Conservation (phyloP, 2,113 vertebrate species). For the Ptilorrhoa leucosticta region DNA sequence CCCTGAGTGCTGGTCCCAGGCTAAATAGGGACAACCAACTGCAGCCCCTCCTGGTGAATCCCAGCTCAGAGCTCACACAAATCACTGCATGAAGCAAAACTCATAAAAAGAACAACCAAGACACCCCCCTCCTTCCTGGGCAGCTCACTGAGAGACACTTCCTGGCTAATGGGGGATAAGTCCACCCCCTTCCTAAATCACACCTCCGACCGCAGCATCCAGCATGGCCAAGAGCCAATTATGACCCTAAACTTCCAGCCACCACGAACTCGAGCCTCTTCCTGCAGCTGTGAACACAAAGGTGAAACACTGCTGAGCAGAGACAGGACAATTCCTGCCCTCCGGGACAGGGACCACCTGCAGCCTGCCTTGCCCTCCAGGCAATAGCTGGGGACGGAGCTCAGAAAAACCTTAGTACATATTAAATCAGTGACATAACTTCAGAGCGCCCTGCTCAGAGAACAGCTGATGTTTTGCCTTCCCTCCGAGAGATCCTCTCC, state of each 20-base stretch:
- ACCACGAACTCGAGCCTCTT: rapidly evolving
- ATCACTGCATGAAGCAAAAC: neutral
- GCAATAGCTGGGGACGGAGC: neutral
- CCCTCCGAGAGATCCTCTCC: neutral
- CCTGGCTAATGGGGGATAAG: neutral
- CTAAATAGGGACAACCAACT: neutral
- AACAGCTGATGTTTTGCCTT: neutral
- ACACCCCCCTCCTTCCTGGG: neutral
- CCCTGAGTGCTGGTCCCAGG: rapidly evolving
- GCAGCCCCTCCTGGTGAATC: neutral
- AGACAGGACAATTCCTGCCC: neutral
- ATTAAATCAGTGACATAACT: neutral
- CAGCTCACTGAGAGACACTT: neutral
- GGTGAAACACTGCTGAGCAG: neutral
- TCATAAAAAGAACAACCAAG: neutral
- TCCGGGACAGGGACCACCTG: rapidly evolving
- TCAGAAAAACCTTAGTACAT: neutral
- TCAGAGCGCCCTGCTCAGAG: rapidly evolving
- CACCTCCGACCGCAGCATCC: neutral
- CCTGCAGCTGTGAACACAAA: neutral
- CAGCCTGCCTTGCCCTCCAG: neutral
- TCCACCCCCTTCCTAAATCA: neutral
- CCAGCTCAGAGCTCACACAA: neutral
- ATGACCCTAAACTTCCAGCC: neutral
- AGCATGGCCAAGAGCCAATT: rapidly evolving